Conservation (phyloP, 1,140 invertebrate species). For the Bombus polaris region DNA sequence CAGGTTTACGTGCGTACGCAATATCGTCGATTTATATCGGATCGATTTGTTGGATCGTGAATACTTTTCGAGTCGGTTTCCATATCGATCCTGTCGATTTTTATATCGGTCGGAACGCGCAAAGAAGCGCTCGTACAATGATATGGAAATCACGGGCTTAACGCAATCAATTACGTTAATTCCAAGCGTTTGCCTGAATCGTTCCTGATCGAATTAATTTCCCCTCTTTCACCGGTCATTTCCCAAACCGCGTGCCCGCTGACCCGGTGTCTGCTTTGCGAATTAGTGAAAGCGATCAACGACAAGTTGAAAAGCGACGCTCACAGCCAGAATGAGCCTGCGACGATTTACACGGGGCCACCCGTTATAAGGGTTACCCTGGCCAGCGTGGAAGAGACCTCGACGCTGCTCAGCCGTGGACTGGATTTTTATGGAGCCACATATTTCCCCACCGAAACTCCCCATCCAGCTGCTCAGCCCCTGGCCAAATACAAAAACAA, state of each 20-base stretch:
- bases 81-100: too few species aligned
- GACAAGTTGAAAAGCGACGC: conserved; percentile 80
- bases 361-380: conserved; percentile 88
- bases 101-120: not conserved
- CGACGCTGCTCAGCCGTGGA: conserved; percentile 90
- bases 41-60: not conserved
- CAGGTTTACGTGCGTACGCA: too few species aligned
- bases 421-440: conserved; percentile 93
- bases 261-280: conserved; percentile 50
- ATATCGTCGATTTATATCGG: not conserved
- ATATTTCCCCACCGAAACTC: conserved; percentile 91
- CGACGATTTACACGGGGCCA: conserved; percentile 82
- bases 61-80: not conserved
- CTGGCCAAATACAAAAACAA: conserved; percentile 83
- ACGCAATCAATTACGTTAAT: conserved; percentile 23
- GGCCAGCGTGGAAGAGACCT: conserved; percentile 91
- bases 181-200: not conserved
- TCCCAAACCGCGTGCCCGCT: conserved; percentile 22
- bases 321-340: conserved; percentile 83
- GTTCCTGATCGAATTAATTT: conserved; percentile 25
- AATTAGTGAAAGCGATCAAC: conserved; percentile 80
- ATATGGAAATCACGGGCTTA: not conserved
- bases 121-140: not conserved
- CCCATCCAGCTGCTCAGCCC: conserved; percentile 84
- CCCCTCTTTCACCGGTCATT: not conserved